Evolutionary conservation across 2,113 vertebrate genomes (phyloP).

Genomic region (Hemiscyllium ocellatum): DNA sequence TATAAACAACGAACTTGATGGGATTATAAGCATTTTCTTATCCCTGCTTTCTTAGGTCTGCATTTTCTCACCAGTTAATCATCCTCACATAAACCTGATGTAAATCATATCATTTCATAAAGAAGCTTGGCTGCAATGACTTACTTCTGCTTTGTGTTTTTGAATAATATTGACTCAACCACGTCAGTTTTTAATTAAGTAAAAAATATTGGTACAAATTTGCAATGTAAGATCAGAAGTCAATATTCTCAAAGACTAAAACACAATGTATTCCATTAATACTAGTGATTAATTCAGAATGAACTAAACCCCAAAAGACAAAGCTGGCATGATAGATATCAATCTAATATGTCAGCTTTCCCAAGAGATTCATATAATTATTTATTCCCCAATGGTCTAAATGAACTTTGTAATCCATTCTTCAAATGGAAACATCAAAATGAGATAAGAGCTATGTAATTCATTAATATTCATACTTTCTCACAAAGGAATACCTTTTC

Average conservation of each 20-base stretch:
- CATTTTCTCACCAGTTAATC: neutral
- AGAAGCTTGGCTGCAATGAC: neutral
- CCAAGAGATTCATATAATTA: neutral
- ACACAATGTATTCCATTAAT: neutral
- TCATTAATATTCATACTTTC: neutral
- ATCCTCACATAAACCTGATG: neutral
- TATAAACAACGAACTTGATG: neutral
- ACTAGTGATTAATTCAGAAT: neutral
- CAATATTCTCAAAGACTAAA: neutral
- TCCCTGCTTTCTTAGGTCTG: neutral
- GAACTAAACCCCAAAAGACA: neutral
- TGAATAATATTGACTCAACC: slow-evolving; percentile 2
- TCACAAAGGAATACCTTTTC: neutral
- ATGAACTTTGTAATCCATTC: neutral
- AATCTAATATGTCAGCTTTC: neutral
- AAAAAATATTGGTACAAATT: neutral
- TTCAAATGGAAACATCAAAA: neutral
- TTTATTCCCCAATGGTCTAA: neutral
- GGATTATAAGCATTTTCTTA: neutral
- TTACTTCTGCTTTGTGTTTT: neutral
- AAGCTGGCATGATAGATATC: neutral
- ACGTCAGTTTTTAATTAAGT: neutral
- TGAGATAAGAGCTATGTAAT: neutral
- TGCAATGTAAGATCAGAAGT: neutral
- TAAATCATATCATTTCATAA: neutral